Conservation (phyloP, 2,888 invertebrate species). For the Drosophila koepferae region DNA sequence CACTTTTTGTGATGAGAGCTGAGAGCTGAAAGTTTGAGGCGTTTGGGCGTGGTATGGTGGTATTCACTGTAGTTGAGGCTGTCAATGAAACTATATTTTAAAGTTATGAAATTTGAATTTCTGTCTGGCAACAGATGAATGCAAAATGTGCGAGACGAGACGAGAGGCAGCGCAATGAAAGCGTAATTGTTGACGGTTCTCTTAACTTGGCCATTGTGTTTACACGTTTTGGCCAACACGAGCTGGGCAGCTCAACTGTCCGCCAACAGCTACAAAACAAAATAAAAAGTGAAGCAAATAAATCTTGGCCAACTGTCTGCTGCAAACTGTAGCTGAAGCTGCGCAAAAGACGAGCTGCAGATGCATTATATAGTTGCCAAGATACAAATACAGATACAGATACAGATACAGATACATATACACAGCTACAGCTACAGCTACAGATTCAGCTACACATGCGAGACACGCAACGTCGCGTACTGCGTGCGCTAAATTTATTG, state of each 20-base stretch:
- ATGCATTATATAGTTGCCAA: slow-evolving; percentile 22
- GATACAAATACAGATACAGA: slow-evolving; percentile 26
- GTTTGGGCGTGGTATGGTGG: slow-evolving; percentile 47
- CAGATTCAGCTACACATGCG: slow-evolving; percentile 18
- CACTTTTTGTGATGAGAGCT: slow-evolving; percentile 46
- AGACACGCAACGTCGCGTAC: slow-evolving; percentile 46
- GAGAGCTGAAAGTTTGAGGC: slow-evolving; percentile 26
- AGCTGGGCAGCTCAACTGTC: slow-evolving; percentile 35
- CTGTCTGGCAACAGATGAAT: slow-evolving; percentile 34
- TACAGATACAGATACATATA: slow-evolving; percentile 3
- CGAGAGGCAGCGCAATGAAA: slow-evolving; percentile 31
- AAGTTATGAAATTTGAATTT: slow-evolving; percentile 52
- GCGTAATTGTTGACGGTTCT: slow-evolving; percentile 55
- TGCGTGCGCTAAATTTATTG: slow-evolving; percentile 71
- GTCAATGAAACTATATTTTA: slow-evolving; percentile 55
- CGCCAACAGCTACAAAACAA: slow-evolving; percentile 33
- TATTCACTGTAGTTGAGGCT: slow-evolving; percentile 6
- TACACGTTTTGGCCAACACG: slow-evolving; percentile 21
- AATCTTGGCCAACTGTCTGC: slow-evolving; percentile 48
- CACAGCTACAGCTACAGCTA: not conserved
- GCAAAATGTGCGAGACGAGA: slow-evolving; percentile 50
- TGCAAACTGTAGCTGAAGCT: slow-evolving; percentile 12
- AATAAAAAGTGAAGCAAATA: slow-evolving; percentile 30
- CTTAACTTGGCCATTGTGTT: slow-evolving; percentile 21
- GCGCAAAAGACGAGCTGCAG: slow-evolving; percentile 26